These are phyloP conservation scores for Mustelus asterias DNA, from an alignment of 2,113 vertebrate species.

Conservation along the genomic window DNA sequence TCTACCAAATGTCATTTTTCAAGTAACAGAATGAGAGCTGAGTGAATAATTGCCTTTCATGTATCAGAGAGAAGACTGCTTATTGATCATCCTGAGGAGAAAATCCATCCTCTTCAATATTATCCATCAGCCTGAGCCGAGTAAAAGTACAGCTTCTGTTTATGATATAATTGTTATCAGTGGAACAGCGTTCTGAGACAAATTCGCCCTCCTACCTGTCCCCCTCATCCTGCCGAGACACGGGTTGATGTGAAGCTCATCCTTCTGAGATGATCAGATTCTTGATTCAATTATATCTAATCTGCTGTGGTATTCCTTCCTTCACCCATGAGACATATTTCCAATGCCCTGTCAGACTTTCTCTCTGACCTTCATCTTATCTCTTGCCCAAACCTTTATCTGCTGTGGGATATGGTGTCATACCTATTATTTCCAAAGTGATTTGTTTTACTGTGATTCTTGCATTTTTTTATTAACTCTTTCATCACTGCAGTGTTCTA, in stretches of 20 bases:
- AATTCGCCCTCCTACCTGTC: not conserved
- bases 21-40: not conserved
- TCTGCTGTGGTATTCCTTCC: constrained; percentile 23
- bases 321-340: constrained; percentile 25
- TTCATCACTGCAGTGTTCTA: not conserved
- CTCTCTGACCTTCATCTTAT: constrained; percentile 36
- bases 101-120: constrained; percentile 22
- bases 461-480: not conserved
- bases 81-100: constrained; percentile 18
- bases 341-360: constrained; percentile 37
- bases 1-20: not conserved
- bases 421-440: constrained; percentile 35
- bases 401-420: constrained; percentile 24
- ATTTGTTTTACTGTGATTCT: constrained; percentile 15
- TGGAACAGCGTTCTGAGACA: constrained; percentile 12
- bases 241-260: not conserved
- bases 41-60: not conserved
- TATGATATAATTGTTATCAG: constrained; percentile 22
- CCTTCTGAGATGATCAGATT: constrained; percentile 32
- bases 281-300: constrained; percentile 36
- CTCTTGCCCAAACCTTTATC: constrained; percentile 15
- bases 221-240: not conserved
- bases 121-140: not conserved
- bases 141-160: not conserved
- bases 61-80: not conserved